Conservation (phyloP, 1,140 invertebrate genomes). For the Zaprionus vittiger region DNA sequence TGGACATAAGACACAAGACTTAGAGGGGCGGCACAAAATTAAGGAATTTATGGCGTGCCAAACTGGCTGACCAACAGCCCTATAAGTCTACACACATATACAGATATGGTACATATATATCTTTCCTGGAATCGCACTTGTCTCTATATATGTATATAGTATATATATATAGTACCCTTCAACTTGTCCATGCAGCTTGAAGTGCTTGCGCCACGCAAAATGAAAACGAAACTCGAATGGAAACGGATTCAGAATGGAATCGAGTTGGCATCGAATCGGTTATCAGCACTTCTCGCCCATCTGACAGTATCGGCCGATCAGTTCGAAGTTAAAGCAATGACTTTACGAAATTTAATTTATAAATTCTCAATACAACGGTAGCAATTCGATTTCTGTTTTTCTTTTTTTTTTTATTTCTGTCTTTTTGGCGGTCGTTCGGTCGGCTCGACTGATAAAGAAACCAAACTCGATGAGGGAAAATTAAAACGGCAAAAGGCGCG, state of each 20-base stretch:
- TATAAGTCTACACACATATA: conserved; percentile 14
- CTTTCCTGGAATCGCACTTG: conserved; percentile 49
- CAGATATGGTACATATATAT: conserved; percentile 11
- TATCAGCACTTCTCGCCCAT: conserved; percentile 65
- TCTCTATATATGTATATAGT: conserved; percentile 3
- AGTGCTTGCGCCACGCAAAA: conserved; percentile 51
- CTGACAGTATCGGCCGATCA: conserved; percentile 75
- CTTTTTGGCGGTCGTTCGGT: conserved; percentile 52
- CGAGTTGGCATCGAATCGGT: conserved; percentile 33
- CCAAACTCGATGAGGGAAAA: conserved; percentile 16
- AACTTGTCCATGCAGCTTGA: conserved; percentile 63
- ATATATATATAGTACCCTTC: conserved; percentile 40
- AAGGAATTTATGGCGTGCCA: conserved; percentile 55
- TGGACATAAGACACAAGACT: conserved; percentile 67
- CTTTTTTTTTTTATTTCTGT: conserved; percentile 21
- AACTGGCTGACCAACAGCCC: conserved; percentile 47
- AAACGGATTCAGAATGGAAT: conserved; percentile 6
- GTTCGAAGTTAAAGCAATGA: conserved; percentile 56
- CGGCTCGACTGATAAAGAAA: conserved; percentile 42
- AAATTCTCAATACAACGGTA: conserved; percentile 44
- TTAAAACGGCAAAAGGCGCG: conserved; percentile 70
- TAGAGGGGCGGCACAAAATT: conserved; percentile 63
- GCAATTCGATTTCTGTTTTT: conserved; percentile 31
- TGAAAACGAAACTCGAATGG: conserved; percentile 34
- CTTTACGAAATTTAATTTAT: conserved; percentile 74